Evolutionary conservation across 2,797 vertebrate genomes (phyloP).

Genomic region (Rhincodon typus): DNA sequence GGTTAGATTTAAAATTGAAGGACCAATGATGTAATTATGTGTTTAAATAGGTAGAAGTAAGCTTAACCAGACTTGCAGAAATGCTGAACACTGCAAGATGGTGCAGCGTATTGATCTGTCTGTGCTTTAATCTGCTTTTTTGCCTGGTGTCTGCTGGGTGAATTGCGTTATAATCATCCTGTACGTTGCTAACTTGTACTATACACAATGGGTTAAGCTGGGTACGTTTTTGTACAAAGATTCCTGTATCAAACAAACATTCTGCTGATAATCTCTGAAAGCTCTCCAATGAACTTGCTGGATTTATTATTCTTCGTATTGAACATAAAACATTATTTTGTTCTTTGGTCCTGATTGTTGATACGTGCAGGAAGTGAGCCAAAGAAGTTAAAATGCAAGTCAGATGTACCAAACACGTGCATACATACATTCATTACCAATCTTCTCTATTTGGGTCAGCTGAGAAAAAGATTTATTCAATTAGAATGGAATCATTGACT

Average conservation of each 20-base stretch:
- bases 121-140: neutral
- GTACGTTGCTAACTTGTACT: neutral
- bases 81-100: neutral
- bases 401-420: conserved; percentile 15
- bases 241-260: neutral
- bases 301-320: neutral
- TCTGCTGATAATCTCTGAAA: neutral
- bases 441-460: conserved; percentile 13
- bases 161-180: neutral
- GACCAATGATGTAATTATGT: neutral
- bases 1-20: neutral
- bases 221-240: too few relatives aligned
- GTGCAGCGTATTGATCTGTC: neutral
- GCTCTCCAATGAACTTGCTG: neutral
- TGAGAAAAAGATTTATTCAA: neutral
- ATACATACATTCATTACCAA: neutral
- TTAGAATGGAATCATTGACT: neutral
- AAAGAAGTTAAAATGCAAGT: neutral
- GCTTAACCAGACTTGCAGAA: neutral
- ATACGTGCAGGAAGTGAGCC: neutral
- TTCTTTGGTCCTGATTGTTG: neutral
- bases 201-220: neutral
- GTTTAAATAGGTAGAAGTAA: neutral
- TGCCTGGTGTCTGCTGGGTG: neutral
- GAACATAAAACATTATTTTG: neutral